Conservation (phyloP, 2,797 vertebrate species). For the Acipenser oxyrinchus region DNA sequence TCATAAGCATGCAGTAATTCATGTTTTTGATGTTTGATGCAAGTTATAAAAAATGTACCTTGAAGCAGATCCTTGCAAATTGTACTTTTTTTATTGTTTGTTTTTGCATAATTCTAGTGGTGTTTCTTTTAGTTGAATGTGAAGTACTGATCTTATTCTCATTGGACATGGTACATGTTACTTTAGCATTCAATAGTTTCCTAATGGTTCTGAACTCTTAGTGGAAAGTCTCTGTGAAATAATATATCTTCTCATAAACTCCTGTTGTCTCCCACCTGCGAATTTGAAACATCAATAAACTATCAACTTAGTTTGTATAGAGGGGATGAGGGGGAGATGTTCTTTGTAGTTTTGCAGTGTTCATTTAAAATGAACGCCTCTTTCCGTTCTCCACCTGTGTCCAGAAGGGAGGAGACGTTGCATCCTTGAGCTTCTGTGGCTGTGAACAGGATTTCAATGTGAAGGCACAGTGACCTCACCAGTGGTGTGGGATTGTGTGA, state of each 20-base stretch:
- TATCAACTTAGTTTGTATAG: constrained; percentile 42
- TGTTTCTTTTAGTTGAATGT: constrained; percentile 29
- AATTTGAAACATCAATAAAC: constrained; percentile 49
- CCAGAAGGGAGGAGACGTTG: constrained; percentile 40
- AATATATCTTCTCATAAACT: constrained; percentile 23
- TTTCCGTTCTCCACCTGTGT: constrained; percentile 47
- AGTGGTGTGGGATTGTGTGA: too few species aligned
- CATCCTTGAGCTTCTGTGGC: constrained; percentile 37
- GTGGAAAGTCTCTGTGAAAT: constrained; percentile 33
- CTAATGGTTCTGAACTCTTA: constrained; percentile 59
- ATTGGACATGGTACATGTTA: constrained; percentile 50
- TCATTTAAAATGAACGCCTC: constrained; percentile 55
- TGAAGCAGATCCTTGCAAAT: constrained; percentile 50
- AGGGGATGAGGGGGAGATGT: constrained; percentile 57
- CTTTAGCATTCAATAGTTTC: constrained; percentile 53
- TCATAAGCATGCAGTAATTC: constrained; percentile 34
- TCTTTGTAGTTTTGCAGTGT: constrained; percentile 72
- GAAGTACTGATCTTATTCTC: constrained; percentile 66
- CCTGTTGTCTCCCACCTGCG: constrained; percentile 46
- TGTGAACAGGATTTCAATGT: neutral
- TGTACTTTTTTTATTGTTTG: constrained; percentile 44
- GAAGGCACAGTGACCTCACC: too few species aligned
- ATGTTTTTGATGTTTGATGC: constrained; percentile 49
- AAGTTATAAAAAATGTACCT: constrained; percentile 42
- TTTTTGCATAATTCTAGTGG: constrained; percentile 59